phyloP scores from a whole-genome alignment of 1,140 invertebrate genomes.

The Cataglyphis hispanica region DNA sequence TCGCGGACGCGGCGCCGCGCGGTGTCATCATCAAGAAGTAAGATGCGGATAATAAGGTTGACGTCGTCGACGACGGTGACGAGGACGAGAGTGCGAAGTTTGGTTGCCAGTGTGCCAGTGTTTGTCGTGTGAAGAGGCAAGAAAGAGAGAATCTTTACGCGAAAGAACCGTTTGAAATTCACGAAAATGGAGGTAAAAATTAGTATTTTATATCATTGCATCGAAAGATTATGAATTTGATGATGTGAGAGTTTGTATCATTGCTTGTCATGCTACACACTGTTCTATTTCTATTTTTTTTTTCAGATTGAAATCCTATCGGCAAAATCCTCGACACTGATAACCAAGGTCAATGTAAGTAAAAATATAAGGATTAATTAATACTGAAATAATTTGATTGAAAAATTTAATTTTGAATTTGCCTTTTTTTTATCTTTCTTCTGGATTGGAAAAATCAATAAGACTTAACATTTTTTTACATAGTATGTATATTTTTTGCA shows the following conservation, averaged over 20 bases:
- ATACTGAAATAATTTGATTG: not conserved
- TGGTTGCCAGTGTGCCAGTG: too few species aligned
- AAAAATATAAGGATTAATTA: not conserved
- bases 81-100: too few species aligned
- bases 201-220: not conserved
- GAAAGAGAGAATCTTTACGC: not conserved
- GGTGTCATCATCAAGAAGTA: not conserved
- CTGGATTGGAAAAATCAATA: not conserved
- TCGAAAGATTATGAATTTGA: not conserved
- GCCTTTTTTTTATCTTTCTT: not conserved
- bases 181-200: conserved; percentile 64
- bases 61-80: too few species aligned
- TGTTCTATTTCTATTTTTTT: not conserved
- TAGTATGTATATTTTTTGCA: conserved; percentile 57
- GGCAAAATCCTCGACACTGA: conserved; percentile 75
- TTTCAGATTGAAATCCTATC: conserved; percentile 81
- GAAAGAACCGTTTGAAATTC: too few species aligned
- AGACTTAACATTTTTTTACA: not conserved
- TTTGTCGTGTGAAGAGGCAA: too few species aligned
- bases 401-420: not conserved
- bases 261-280: not conserved
- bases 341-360: conserved; percentile 81
- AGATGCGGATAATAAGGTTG: not conserved
- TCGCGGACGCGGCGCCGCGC: conserved; percentile 34
- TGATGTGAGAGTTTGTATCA: not conserved